Evolutionary conservation across 2,797 vertebrate species (phyloP), one percentile per base, ranked within the genome.

Genomic region (Merluccius polli): DNA sequence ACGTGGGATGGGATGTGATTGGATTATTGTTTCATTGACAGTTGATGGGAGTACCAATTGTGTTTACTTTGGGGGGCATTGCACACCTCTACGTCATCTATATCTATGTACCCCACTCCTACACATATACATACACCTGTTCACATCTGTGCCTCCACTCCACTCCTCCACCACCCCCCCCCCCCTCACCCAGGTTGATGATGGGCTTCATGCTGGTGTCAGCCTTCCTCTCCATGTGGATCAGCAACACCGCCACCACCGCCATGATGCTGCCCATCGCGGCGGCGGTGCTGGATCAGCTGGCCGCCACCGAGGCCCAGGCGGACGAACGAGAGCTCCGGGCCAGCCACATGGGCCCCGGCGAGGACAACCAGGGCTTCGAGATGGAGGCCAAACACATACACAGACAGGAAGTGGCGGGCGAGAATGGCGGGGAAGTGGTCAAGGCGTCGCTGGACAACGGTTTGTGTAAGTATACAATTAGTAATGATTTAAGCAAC

Each of bases 191-290:
- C 81, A 99, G 98, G 21, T 89, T 99, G 18, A 91, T 99, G 89
- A 89, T 98, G 74, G 98, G 98, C 11, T 98, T 99, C 93, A 99
- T 99, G 98, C 0, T 76, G 0, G 94, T 97, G 81, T 96, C 98
- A 0, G 90, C 97, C 38, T 97, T 99, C 91, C 92, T 99, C 77
- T 99, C 98, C 1, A 99, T 99, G 98, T 99, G 98, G 98, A 97
- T 99, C 90, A 99, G 96, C 90, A 99, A 99, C 88, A 96, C 96
- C 0, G 97, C 97, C 88, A 96, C 96, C 72, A 94, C 96, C 0
- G 96, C 97, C 90, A 99, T 99, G 98, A 99, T 99, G 97, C 76
- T 98, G 71, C 97, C 98, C 77, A 99, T 99, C 0, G 90, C 95
- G 0, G 90, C 95, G 0, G 96, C 97, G 0, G 95, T 99, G 48